phyloP scores from a whole-genome alignment of 2,888 invertebrate species.

The Dastarcus helophoroides region DNA sequence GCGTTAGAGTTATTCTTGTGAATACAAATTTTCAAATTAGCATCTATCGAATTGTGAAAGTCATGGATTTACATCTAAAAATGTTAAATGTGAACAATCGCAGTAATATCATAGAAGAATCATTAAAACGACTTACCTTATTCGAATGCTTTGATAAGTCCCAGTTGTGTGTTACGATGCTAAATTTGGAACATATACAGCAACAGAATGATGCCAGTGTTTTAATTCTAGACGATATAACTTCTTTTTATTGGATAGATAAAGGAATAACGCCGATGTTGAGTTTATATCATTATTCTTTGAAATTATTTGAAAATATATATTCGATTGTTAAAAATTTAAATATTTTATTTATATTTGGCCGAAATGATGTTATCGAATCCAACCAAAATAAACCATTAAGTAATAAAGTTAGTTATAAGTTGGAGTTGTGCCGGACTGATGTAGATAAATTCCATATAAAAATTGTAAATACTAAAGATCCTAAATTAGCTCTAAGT shows the following conservation, averaged over 20 bases:
- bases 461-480: no score
- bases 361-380: conserved; percentile 14
- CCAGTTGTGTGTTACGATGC: conserved; percentile 20
- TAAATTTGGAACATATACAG: conserved; percentile 19
- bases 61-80: conserved; percentile 18
- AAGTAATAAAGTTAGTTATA: no score
- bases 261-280: conserved; percentile 13
- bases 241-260: conserved; percentile 21
- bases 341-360: conserved; percentile 20
- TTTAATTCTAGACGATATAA: conserved; percentile 22
- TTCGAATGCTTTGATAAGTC: conserved; percentile 20
- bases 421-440: no score
- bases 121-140: conserved; percentile 20
- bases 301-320: conserved; percentile 16
- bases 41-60: conserved; percentile 21
- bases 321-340: conserved; percentile 18
- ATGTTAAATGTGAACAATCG: conserved; percentile 13
- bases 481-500: no score
- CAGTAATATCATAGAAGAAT: conserved; percentile 17
- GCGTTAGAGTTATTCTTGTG: conserved; percentile 20
- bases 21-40: conserved; percentile 21
- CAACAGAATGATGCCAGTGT: conserved; percentile 18
- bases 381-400: no score
- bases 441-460: no score
- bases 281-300: conserved; percentile 20